Evolutionary conservation across 2,113 vertebrate species (phyloP).

Genomic region (Aptenodytes forsteri): DNA sequence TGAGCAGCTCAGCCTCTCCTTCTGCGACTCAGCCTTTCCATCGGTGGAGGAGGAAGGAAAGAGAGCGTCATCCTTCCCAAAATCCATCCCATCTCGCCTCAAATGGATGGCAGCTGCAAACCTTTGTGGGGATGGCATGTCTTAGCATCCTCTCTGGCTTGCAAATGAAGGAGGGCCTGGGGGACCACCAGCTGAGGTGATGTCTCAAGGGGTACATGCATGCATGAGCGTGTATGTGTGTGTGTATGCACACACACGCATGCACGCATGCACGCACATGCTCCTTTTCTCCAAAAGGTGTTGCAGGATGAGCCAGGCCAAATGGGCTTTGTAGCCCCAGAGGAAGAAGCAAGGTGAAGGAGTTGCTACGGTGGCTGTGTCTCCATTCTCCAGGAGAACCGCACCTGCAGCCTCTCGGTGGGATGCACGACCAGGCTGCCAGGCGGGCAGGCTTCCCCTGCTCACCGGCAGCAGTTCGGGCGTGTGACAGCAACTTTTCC

Average conservation of each 20-base stretch:
- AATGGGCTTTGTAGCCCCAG: neutral
- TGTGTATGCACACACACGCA: too few species aligned
- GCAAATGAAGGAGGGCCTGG: rapidly evolving
- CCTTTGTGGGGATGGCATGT: neutral
- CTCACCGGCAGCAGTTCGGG: rapidly evolving
- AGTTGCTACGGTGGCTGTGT: neutral
- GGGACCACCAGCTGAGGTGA: neutral
- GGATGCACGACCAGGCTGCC: neutral
- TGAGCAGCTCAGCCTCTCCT: neutral
- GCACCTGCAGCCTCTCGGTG: neutral
- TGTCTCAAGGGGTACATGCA: neutral
- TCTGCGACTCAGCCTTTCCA: neutral
- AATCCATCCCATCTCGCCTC: neutral
- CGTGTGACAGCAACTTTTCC: neutral
- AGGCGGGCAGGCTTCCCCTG: neutral
- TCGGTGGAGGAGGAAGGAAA: neutral
- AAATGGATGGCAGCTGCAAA: neutral
- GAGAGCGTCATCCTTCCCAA: neutral
- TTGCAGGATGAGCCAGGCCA: neutral
- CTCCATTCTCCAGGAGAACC: neutral
- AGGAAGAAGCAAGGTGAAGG: neutral
- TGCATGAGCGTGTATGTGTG: too few species aligned
- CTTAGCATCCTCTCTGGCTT: neutral
- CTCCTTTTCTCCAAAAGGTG: neutral
- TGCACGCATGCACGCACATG: neutral